Evolutionary conservation across 2,113 vertebrate genomes (phyloP), one percentile per base, ranked within the genome.

Genomic region (Rhinolophus ferrumequinum): DNA sequence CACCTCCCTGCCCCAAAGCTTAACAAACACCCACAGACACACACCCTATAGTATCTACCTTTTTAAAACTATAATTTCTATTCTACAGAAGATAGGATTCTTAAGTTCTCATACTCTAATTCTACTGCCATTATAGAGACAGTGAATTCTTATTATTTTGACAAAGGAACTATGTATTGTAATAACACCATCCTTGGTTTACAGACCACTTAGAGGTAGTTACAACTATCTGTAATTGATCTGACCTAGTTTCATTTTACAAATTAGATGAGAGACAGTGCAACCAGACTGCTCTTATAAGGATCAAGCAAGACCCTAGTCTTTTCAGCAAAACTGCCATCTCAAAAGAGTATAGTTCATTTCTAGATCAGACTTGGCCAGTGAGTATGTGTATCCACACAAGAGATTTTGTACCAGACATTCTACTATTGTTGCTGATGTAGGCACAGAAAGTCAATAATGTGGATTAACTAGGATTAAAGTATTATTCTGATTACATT

Each of bases 381-480:
- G n/a, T 38, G 41, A 91, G 58, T 82, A 93, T 76, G 50, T 67
- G 67, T 50, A 67, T 83, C 54, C 44, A 82, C 22, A 93, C 70
- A 97, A 92, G 94, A 96, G 96, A 98, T 95, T 97, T 96, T 82
- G 70, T 7, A 94, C 66, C 92, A 97, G 67, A 95, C 92, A 89
- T 93, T 81, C 83, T 93, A 70, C 72, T 88, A 35, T 41, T 97
- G 88, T 88, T 95, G 77, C 60, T 82, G 76, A 93, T 97, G 30
- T 69, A 95, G 35, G 76, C 90, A 88, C 58, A 96, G 97, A 95
- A 95, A 93, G 98, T 98, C 97, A 98, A 97, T 97, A 97, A 97
- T 66, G 89, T 96, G 96, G 97, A 98, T 98, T 98, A 98, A 91
- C 90, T 54, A 87, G 90, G 98, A 98, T 98, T 98, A 98, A 98